Evolutionary conservation across 2,888 invertebrate genomes (phyloP), one percentile per base, ranked within the genome.

Genomic region (Caenorhabditis sp.): DNA sequence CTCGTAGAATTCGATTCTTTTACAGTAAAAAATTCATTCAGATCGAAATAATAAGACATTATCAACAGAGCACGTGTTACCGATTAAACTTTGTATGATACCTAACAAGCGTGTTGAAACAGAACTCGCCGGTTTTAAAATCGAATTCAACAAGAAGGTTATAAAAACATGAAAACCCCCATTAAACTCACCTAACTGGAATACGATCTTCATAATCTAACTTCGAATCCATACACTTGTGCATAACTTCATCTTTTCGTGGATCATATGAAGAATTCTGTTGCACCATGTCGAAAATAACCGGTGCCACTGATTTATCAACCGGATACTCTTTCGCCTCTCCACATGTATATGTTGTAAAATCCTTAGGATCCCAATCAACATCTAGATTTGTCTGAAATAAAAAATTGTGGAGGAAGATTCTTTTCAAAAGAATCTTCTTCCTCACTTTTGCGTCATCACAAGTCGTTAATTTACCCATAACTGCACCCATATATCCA

Each of bases 161-260:
- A n/a, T n/a, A n/a, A n/a, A n/a, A n/a, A n/a, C n/a, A n/a, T n/a
- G n/a, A n/a, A n/a, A n/a, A n/a, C n/a, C n/a, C n/a, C 20, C 20
- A 4, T 50, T 12, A 12, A 8, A 1, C 56, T 26, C 77, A 93
- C 93, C 91, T 92, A 59, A 92, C 90, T 12, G 93, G 93, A 76
- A 93, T 89, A 1, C 88, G 83, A 56, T 91, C 90, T n/a, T 76
- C 72, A 60, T 80, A 80, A 14, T 67, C 71, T 66, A 94, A 92
- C 2, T 89, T 86, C 71, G 91, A 90, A 74, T 91, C 90, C 91
- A 93, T 92, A 85, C 94, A 94, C 81, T 90, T 90, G 85, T 93
- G 92, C 2, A 89, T 89, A 10, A 93, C 92, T 92, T 92, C 82
- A 67, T 80, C 81, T n/a, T 61, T 77, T 57, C 43, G 70, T 3